phyloP scores from a whole-genome alignment of 2,888 invertebrate species.

The Seira musarum region DNA sequence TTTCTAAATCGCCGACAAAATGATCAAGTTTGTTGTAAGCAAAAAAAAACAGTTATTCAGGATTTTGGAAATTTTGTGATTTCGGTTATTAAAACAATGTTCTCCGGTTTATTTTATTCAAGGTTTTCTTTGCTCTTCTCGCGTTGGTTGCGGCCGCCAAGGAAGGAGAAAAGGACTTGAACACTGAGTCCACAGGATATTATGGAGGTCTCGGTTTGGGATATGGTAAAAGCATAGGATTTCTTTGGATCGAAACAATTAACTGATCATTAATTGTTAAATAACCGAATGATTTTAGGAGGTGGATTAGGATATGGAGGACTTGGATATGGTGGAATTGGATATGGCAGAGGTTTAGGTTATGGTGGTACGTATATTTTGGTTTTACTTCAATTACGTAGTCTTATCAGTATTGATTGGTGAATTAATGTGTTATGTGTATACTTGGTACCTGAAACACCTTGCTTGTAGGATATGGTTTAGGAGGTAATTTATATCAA shows the following conservation, averaged over 20 bases:
- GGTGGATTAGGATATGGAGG: background rate
- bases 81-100: background rate
- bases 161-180: slow-evolving; percentile 38
- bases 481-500: too few species aligned
- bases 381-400: too few species aligned
- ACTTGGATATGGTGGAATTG: slow-evolving; percentile 19
- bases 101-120: slow-evolving; percentile 7
- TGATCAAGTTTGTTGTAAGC: slow-evolving; percentile 54
- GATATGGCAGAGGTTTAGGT: slow-evolving; percentile 29
- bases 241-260: background rate
- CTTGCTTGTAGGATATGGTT: slow-evolving; percentile 4
- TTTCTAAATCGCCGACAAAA: slow-evolving; percentile 28
- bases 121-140: slow-evolving; percentile 46
- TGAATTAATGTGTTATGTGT: slow-evolving; percentile 17
- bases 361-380: slow-evolving; percentile 27
- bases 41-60: background rate
- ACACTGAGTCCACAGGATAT: slow-evolving; percentile 32
- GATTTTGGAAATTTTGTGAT: background rate
- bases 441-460: background rate
- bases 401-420: too few species aligned
- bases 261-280: too few species aligned
- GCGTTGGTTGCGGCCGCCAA: slow-evolving; percentile 33
- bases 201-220: slow-evolving; percentile 31
- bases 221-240: background rate
- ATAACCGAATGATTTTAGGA: too few species aligned